A percentile compares a stretch with the other conserved stretches of the same genome.
phyloP scores from a whole-genome alignment of 2,797 vertebrate genomes.

The Anabas testudineus region DNA sequence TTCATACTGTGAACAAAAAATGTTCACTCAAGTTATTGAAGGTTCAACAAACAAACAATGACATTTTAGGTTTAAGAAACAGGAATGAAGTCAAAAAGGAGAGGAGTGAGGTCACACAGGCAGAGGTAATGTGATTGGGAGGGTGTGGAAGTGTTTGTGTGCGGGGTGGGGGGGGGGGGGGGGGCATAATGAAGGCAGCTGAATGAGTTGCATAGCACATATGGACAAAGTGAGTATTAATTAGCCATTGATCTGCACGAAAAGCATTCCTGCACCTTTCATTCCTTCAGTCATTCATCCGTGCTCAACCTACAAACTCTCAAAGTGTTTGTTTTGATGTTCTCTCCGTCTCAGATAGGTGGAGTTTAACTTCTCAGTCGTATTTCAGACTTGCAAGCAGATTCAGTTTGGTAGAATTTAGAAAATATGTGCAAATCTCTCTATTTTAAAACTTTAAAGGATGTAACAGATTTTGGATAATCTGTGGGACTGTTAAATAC shows the following conservation, averaged over 20 bases:
- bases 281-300: neutral
- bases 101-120: slow-evolving; percentile 56
- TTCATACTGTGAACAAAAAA: too few relatives aligned
- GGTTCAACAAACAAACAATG: slow-evolving; percentile 17
- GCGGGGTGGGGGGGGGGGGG: slow-evolving; percentile 1
- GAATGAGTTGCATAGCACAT: slow-evolving; percentile 55
- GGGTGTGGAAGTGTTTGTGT: neutral
- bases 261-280: slow-evolving; percentile 55
- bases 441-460: too few relatives aligned
- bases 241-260: slow-evolving; percentile 34
- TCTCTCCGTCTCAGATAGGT: neutral
- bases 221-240: slow-evolving; percentile 51
- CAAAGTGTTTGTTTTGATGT: neutral
- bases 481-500: too few relatives aligned
- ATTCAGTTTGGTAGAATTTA: neutral
- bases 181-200: slow-evolving; percentile 36
- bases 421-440: too few relatives aligned
- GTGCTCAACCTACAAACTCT: slow-evolving; percentile 12
- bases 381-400: neutral
- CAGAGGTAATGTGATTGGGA: slow-evolving; percentile 42
- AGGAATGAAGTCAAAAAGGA: slow-evolving; percentile 24
- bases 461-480: neutral
- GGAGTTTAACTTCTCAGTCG: neutral
- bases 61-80: slow-evolving; percentile 43
- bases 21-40: neutral